Percentiles rank a stretch among this genome's conserved stretches.
Conservation (phyloP, 2,797 vertebrate species). For the Pseudocheirus occidentalis region DNA sequence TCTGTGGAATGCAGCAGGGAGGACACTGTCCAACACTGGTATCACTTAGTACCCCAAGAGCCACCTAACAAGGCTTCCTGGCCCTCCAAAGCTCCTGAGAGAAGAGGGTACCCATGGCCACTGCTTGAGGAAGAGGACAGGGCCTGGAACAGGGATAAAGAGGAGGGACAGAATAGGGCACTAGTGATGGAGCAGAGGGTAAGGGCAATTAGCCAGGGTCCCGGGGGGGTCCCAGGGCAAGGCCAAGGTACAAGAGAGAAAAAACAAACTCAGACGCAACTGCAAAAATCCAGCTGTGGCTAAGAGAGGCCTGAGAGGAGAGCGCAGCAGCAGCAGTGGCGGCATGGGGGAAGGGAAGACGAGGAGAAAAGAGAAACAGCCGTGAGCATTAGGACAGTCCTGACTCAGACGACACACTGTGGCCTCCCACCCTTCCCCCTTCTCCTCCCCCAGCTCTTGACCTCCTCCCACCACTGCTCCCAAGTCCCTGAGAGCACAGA, state of each 20-base stretch:
- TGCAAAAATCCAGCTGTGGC: conserved; percentile 99
- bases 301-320: conserved; percentile 96
- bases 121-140: conserved; percentile 27
- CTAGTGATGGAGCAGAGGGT: neutral
- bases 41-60: conserved; percentile 17
- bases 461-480: neutral
- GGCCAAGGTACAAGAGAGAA: conserved; percentile 76
- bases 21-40: conserved; percentile 13
- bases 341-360: conserved; percentile 84
- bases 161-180: conserved; percentile 18
- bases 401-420: conserved; percentile 65
- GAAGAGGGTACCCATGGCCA: conserved; percentile 28
- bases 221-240: conserved; percentile 39
- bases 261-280: conserved; percentile 93
- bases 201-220: conserved; percentile 37
- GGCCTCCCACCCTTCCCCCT: conserved; percentile 14
- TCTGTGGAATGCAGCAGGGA: neutral
- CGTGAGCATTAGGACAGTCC: conserved; percentile 85
- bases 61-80: neutral
- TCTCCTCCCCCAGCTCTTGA: neutral
- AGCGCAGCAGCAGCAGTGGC: conserved; percentile 85
- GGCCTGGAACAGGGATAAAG: conserved; percentile 41
- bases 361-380: conserved; percentile 86
- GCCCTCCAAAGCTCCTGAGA: neutral
- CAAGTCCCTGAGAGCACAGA: conserved; percentile 48